Evolutionary conservation across 30 jellyfish, hydroid and myxozoan species (phyloP), one percentile per base, ranked within the genome.

Genomic region (Cassiopea andromeda): DNA sequence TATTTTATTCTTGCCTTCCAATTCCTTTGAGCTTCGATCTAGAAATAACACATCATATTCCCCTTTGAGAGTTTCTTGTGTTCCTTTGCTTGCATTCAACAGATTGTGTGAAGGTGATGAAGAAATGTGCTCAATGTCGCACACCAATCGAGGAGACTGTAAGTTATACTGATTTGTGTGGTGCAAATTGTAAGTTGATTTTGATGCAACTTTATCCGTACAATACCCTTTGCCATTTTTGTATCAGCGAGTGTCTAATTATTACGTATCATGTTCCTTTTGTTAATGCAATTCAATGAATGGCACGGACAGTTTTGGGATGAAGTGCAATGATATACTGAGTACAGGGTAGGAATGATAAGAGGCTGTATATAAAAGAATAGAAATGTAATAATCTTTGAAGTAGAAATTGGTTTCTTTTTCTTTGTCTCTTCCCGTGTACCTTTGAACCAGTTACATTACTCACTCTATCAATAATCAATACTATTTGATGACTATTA

Each of bases 121-220:
- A 93, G 90, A 93, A 89, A 47, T 93, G 98, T 69, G 97, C 85
- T 47, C 95, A 88, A 16, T 93, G 98, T 60, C 90, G 98, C 48
- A 69, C 66, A 69, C 89, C 97, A 44, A 85, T 93, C 27, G 97
- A 88, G 60, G 69, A 84, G 18, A 90, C 69, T 16, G 89, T 93
- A 2, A 74, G 87, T 6, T 89, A 74, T 73, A 16, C 85, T 47
- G 82, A 77, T 4, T 84, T 93, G 38, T 78, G 93, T 79, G 95
- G 92, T 68, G 49, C 48, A 19, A 77, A 75, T 64, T 89, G 97
- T 89, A 57, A 17, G 85, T 43, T 27, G 15, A 5, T 68, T 0
- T 17, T 6, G 45, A 0, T 17, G 0, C 7, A 43, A 68, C 17
- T 14, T 68, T 5, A 68, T 43, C 16, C 0, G 8, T 5, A 6